These are phyloP conservation scores for Mus pahari DNA, from an alignment of 2,113 vertebrate genomes.

Conservation along the genomic window DNA sequence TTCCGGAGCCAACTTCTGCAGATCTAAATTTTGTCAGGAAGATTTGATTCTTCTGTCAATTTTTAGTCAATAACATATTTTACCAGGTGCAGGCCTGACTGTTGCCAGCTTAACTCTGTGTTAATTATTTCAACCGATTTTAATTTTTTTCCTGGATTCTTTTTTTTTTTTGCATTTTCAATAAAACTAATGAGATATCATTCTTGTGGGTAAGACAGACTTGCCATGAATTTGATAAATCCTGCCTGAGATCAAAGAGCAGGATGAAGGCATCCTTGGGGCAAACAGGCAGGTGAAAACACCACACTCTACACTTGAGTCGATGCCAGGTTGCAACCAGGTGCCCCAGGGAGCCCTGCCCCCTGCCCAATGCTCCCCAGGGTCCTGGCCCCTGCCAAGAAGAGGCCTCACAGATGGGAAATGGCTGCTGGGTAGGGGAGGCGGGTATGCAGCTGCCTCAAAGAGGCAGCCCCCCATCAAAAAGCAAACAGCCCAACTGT, in stretches of 20 bases:
- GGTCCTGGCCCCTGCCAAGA: neutral
- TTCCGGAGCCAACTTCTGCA: conserved; percentile 63
- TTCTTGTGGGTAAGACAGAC: conserved; percentile 38
- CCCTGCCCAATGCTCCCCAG: neutral
- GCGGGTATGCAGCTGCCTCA: neutral
- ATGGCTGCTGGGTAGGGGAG: conserved; percentile 18
- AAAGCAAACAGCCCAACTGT: neutral
- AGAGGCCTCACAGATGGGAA: conserved; percentile 1
- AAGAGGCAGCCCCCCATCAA: neutral
- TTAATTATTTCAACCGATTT: conserved; percentile 77
- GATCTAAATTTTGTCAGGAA: conserved; percentile 72
- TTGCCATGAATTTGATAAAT: conserved; percentile 61
- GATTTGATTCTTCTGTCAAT: conserved; percentile 75
- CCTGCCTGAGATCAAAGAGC: conserved; percentile 51
- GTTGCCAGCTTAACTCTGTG: conserved; percentile 73
- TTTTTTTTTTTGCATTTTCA: conserved; percentile 49
- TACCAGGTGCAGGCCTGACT: conserved; percentile 71
- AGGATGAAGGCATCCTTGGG: conserved; percentile 37
- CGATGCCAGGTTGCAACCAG: conserved; percentile 5
- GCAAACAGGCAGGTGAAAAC: conserved; percentile 58
- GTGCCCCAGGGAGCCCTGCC: conserved; percentile 26
- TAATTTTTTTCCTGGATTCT: conserved; percentile 51
- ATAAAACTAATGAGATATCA: conserved; percentile 67
- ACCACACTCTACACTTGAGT: neutral
- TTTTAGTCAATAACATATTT: conserved; percentile 76